Evolutionary conservation across 2,888 invertebrate genomes (phyloP).

Genomic region (Biston betularia): DNA sequence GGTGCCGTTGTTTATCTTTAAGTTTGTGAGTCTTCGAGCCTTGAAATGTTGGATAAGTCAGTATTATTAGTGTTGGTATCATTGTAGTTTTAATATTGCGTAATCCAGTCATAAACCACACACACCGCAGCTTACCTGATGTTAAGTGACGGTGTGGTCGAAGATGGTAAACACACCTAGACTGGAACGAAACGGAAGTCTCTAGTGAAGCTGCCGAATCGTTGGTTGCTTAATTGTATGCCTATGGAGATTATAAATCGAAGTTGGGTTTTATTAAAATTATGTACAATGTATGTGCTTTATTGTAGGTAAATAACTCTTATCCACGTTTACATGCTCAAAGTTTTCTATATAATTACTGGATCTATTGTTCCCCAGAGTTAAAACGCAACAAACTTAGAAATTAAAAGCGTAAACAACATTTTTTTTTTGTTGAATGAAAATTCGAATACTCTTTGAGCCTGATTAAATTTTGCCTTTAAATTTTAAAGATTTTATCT

Average conservation of each 20-base stretch:
- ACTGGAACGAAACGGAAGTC: too few species aligned
- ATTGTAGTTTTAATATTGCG: too few species aligned
- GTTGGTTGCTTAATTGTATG: too few species aligned
- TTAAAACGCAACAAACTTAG: conserved; percentile 15
- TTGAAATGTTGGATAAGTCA: neutral
- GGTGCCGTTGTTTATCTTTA: conserved; percentile 9
- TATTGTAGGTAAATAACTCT: neutral
- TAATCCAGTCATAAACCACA: too few species aligned
- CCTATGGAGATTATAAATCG: too few species aligned
- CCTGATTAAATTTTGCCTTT: conserved; percentile 9
- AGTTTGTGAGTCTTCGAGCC: conserved; percentile 11
- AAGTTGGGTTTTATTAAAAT: too few species aligned
- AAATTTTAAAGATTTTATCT: conserved; percentile 7
- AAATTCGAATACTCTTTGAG: conserved; percentile 14
- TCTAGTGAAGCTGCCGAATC: too few species aligned
- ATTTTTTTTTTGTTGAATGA: conserved; percentile 13
- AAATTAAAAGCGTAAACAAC: conserved; percentile 15
- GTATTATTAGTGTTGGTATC: too few species aligned
- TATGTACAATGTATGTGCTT: too few species aligned
- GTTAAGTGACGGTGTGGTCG: too few species aligned
- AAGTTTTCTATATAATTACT: neutral
- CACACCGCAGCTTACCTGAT: too few species aligned
- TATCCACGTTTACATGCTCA: conserved; percentile 4
- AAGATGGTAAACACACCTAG: too few species aligned
- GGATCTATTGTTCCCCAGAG: conserved; percentile 25